Evolutionary conservation across 30 jellyfish, hydroid and myxozoan species (phyloP).

Genomic region (Chironex yamaguchii): DNA sequence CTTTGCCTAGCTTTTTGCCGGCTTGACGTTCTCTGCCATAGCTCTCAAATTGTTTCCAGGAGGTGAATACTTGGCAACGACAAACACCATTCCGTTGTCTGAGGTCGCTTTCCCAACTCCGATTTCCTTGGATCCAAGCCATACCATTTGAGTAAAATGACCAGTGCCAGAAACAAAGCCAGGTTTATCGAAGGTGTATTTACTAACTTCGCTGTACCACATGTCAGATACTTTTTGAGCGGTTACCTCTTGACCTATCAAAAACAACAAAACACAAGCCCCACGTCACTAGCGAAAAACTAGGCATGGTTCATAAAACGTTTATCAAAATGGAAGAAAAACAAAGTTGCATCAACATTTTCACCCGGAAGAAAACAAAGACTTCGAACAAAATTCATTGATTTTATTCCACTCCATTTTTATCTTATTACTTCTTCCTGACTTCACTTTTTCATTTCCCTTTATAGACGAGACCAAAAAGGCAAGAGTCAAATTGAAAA

Average conservation of each 20-base stretch:
- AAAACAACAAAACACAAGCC: neutral
- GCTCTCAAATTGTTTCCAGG: constrained; percentile 95
- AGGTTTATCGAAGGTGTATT: constrained; percentile 89
- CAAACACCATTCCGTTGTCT: constrained; percentile 94
- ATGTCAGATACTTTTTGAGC: constrained; percentile 96
- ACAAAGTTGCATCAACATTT: neutral
- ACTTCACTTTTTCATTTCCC: no score
- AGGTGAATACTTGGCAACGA: constrained; percentile 96
- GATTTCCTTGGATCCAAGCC: constrained; percentile 94
- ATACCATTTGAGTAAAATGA: constrained; percentile 99
- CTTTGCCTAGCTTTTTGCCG: no score
- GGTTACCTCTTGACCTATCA: constrained; percentile 90
- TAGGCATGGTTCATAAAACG: neutral
- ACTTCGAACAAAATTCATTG: no score
- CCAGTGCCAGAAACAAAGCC: constrained; percentile 97
- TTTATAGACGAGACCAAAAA: no score
- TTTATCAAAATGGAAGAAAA: no score
- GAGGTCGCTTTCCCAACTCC: constrained; percentile 98
- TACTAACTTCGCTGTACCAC: constrained; percentile 98
- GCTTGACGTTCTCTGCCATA: constrained; percentile 91
- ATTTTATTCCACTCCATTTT: no score
- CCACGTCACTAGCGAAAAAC: neutral
- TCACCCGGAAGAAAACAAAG: neutral
- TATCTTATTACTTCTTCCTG: no score
- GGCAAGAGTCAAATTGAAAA: no score